Evolutionary conservation across 1,140 invertebrate genomes (phyloP).

Genomic region (Halesus radiatus): DNA sequence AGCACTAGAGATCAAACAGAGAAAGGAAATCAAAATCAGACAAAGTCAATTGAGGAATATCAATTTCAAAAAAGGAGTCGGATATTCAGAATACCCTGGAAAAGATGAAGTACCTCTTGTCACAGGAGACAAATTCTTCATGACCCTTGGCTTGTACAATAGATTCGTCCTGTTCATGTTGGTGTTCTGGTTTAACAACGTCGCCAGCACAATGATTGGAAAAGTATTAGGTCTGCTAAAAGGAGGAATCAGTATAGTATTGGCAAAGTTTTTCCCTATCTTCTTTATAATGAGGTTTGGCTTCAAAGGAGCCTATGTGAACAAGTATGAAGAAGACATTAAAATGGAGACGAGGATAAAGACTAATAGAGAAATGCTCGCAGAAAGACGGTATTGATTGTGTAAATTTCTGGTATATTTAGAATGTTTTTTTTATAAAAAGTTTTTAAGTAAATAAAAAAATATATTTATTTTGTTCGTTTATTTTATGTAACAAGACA

Average conservation of each 20-base stretch:
- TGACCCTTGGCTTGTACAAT: constrained; percentile 44
- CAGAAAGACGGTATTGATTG: constrained; percentile 7
- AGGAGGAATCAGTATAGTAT: constrained; percentile 59
- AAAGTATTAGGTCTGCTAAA: constrained; percentile 62
- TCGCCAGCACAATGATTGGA: constrained; percentile 60
- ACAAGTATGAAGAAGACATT: constrained; percentile 65
- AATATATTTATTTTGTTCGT: too few species aligned
- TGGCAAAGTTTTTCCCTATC: constrained; percentile 66
- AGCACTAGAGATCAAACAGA: not conserved
- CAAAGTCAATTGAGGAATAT: not conserved
- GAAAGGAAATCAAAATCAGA: not conserved
- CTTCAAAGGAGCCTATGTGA: constrained; percentile 60
- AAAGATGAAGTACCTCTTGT: not conserved
- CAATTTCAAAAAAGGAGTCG: constrained; percentile 16
- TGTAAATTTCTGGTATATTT: too few species aligned
- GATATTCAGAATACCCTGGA: constrained; percentile 19
- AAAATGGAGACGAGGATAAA: not conserved
- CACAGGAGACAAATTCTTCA: constrained; percentile 31
- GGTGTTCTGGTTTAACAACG: constrained; percentile 38
- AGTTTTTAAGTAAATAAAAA: too few species aligned
- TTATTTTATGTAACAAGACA: too few species aligned
- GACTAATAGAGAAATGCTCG: constrained; percentile 42
- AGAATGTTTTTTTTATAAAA: too few species aligned
- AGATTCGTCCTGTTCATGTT: constrained; percentile 37
- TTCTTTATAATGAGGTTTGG: constrained; percentile 65